These are phyloP conservation scores for Acanthaster planci DNA, from an alignment of 35 echinoderm and acorn worm species.

Conservation along the genomic window DNA sequence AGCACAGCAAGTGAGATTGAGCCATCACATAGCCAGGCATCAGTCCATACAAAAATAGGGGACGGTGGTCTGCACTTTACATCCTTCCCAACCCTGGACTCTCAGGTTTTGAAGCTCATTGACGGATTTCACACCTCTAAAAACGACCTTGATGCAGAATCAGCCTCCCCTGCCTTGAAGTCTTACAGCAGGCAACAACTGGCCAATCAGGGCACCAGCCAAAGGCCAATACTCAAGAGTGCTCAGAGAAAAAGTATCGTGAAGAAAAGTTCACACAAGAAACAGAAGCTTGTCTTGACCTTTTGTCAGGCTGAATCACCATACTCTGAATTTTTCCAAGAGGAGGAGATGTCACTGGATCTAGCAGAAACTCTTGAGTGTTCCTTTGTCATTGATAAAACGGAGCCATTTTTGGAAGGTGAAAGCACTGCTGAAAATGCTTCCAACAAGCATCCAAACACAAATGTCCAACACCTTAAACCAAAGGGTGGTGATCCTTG, in stretches of 20 bases:
- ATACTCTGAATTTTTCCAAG: conserved; percentile 16
- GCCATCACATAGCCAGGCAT: neutral
- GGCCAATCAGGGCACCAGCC: neutral
- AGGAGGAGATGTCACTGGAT: conserved; percentile 6
- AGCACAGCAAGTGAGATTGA: neutral
- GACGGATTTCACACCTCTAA: conserved; percentile 53
- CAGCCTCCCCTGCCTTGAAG: conserved; percentile 65
- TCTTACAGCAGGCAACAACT: neutral
- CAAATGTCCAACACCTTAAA: neutral
- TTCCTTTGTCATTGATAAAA: conserved; percentile 9
- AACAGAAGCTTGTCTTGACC: conserved; percentile 1
- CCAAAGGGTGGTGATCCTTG: neutral
- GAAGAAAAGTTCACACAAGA: neutral
- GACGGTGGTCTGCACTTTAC: conserved; percentile 19
- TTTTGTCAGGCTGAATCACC: conserved; percentile 6
- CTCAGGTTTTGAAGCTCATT: conserved; percentile 63
- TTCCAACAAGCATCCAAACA: too few species aligned
- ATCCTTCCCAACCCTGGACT: conserved; percentile 70
- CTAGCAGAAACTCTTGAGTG: conserved; percentile 11
- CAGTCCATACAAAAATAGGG: neutral
- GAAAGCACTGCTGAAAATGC: neutral
- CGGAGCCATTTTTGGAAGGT: neutral
- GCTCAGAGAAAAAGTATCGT: neutral
- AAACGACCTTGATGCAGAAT: conserved; percentile 64
- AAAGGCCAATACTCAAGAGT: neutral